Conservation (phyloP, 64 coral and sea anemone species). For the Catalaphyllia jardinei region DNA sequence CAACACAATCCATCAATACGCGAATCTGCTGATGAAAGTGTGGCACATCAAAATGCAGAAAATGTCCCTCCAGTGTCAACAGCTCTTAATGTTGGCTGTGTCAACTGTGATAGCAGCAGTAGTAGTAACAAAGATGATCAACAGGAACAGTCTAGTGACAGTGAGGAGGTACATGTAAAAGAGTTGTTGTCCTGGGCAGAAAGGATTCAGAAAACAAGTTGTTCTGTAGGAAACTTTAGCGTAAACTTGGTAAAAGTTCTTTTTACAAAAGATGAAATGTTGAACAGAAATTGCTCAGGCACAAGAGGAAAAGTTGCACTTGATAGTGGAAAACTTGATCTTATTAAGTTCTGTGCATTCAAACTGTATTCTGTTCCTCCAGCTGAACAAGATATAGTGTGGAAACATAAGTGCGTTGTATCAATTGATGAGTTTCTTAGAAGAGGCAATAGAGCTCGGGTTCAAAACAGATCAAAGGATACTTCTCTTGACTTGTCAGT, state of each 20-base stretch:
- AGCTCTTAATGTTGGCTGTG: neutral
- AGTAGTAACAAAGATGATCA: neutral
- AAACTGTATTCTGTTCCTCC: constrained; percentile 47
- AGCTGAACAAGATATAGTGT: constrained; percentile 51
- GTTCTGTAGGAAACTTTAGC: constrained; percentile 67
- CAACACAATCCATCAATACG: neutral
- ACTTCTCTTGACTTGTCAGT: constrained; percentile 11
- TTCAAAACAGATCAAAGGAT: neutral
- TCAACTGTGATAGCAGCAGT: constrained; percentile 7
- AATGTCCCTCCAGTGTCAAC: neutral
- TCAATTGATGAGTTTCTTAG: constrained; percentile 69
- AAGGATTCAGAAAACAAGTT: constrained; percentile 60
- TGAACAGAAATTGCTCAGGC: constrained; percentile 66
- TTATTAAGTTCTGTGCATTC: constrained; percentile 68
- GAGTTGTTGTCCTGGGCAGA: constrained; percentile 58
- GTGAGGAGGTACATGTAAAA: constrained; percentile 50
- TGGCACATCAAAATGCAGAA: neutral
- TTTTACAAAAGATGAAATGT: constrained; percentile 65
- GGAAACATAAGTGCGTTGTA: constrained; percentile 66
- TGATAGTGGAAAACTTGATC: constrained; percentile 56
- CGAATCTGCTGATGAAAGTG: constrained; percentile 5
- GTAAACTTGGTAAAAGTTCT: constrained; percentile 60
- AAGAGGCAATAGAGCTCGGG: constrained; percentile 59
- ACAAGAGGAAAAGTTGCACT: constrained; percentile 62
- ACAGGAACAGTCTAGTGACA: neutral